Evolutionary conservation across 2,888 invertebrate genomes (phyloP).

Genomic region (Acanthococcus lagerstroemiae): DNA sequence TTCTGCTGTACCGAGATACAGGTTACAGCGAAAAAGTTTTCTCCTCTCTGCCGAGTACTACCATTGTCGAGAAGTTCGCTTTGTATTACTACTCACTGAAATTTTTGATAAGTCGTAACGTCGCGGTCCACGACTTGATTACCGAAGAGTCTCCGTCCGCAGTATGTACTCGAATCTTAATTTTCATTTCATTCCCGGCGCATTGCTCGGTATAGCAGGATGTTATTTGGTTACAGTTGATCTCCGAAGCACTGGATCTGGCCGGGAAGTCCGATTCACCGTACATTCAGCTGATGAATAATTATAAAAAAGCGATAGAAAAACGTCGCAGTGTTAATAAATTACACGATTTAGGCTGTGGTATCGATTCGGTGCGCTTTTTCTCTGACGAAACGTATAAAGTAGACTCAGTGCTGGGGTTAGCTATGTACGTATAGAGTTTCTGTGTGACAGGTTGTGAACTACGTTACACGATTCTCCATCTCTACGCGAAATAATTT

Average conservation of each 20-base stretch:
- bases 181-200: not conserved
- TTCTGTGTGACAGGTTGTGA: too few species aligned
- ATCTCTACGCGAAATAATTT: not conserved
- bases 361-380: conserved; percentile 23
- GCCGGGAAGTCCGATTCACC: not conserved
- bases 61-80: conserved; percentile 17
- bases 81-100: conserved; percentile 17
- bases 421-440: conserved; percentile 26
- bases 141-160: not conserved
- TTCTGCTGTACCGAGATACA: conserved; percentile 2
- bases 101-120: not conserved
- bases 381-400: conserved; percentile 20
- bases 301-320: conserved; percentile 3
- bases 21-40: conserved; percentile 17
- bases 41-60: conserved; percentile 5
- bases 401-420: conserved; percentile 19
- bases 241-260: not conserved
- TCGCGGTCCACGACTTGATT: not conserved
- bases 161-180: not conserved
- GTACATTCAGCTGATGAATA: conserved; percentile 1
- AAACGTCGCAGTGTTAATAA: conserved; percentile 8
- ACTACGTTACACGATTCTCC: not conserved
- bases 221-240: not conserved
- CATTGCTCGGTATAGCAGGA: not conserved
- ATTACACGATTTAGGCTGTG: conserved; percentile 19